phyloP scores from a whole-genome alignment of 1,140 invertebrate species.

The Monomorium pharaonis region DNA sequence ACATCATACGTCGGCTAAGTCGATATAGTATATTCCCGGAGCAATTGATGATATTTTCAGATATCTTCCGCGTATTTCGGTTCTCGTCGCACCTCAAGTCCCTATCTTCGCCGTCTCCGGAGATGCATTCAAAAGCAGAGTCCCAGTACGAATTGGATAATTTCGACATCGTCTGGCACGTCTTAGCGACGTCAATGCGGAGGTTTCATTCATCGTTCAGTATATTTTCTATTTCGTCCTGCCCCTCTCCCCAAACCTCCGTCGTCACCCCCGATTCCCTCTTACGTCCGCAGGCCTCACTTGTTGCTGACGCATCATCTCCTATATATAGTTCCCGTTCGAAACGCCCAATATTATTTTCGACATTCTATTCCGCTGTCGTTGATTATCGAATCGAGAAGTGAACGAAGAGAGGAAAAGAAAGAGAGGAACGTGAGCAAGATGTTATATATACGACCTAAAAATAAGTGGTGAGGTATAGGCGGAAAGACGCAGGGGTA shows the following conservation, averaged over 20 bases:
- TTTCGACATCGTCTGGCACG: slow-evolving; percentile 60
- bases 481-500: slow-evolving; percentile 4
- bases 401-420: not conserved
- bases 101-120: not conserved
- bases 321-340: slow-evolving; percentile 36
- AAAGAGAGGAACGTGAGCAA: not conserved
- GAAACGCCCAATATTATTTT: slow-evolving; percentile 47
- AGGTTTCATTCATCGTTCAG: slow-evolving; percentile 72
- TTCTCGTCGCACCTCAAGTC: not conserved
- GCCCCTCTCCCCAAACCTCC: not conserved
- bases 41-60: slow-evolving; percentile 41
- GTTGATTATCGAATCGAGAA: slow-evolving; percentile 19
- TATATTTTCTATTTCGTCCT: slow-evolving; percentile 66
- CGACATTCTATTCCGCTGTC: slow-evolving; percentile 32
- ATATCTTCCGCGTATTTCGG: slow-evolving; percentile 7
- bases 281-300: slow-evolving; percentile 31
- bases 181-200: slow-evolving; percentile 63
- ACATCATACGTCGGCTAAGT: not conserved
- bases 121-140: slow-evolving; percentile 29
- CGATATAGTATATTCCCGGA: not conserved
- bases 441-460: not conserved
- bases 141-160: slow-evolving; percentile 38
- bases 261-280: slow-evolving; percentile 1
- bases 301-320: slow-evolving; percentile 64
- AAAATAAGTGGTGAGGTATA: slow-evolving; percentile 23